Evolutionary conservation across 2,113 vertebrate species (phyloP).

Genomic region (Eudyptes chrysolophus): DNA sequence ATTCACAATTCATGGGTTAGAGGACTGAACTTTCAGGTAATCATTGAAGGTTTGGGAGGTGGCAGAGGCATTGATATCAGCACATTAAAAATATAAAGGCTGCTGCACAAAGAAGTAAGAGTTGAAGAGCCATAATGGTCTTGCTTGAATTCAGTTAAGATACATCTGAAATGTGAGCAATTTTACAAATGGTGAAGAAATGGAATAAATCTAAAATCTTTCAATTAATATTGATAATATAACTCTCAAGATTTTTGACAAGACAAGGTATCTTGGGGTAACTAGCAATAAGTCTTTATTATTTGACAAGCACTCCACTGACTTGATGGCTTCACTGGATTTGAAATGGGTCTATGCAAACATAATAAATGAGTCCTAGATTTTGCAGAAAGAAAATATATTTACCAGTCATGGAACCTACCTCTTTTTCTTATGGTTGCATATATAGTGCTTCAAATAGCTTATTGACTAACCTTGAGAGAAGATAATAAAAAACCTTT

Average conservation of each 20-base stretch:
- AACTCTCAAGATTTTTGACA: neutral
- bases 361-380: neutral
- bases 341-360: neutral
- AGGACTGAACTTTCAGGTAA: neutral
- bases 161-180: neutral
- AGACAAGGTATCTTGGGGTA: neutral
- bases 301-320: neutral
- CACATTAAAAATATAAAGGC: neutral
- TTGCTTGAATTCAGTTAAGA: neutral
- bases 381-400: neutral
- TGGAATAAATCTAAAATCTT: neutral
- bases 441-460: neutral
- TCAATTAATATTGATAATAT: neutral
- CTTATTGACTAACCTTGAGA: slow-evolving; percentile 10
- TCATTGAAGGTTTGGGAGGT: neutral
- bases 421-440: neutral
- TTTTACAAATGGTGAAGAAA: neutral
- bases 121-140: neutral
- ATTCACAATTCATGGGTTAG: neutral
- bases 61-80: neutral
- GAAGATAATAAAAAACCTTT: neutral
- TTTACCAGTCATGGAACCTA: neutral
- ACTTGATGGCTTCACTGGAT: neutral
- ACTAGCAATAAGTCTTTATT: neutral
- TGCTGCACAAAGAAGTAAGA: neutral